Percentiles rank a stretch among this genome's conserved stretches.
Conservation (phyloP, 1,140 invertebrate species). For the Neodiprion pinetum region DNA sequence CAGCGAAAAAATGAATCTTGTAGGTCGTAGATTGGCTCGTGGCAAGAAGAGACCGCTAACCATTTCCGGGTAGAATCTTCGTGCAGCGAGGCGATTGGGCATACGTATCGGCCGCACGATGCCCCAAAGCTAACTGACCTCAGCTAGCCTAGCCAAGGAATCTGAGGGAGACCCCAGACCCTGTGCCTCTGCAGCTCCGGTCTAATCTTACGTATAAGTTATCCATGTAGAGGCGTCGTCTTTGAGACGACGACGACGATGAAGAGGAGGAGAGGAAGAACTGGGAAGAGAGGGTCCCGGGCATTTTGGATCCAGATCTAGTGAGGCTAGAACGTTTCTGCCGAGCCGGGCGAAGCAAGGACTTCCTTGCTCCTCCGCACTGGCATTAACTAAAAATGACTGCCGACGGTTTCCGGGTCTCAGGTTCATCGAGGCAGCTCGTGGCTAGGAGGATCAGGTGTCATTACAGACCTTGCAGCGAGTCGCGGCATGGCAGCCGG, state of each 20-base stretch:
- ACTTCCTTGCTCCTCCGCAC: constrained; percentile 2
- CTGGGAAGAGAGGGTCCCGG: constrained; percentile 7
- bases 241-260: constrained; percentile 12
- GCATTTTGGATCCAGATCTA: constrained; percentile 41
- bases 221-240: constrained; percentile 2
- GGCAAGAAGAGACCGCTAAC: constrained; percentile 26
- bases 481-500: not conserved
- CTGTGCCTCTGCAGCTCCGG: constrained; percentile 26
- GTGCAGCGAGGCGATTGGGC: constrained; percentile 41
- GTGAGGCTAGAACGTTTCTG: not conserved
- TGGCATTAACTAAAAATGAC: constrained; percentile 41
- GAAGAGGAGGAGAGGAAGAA: constrained; percentile 8
- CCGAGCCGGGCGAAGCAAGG: too few species aligned
- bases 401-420: constrained; percentile 51
- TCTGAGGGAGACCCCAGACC: constrained; percentile 41
- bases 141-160: constrained; percentile 27
- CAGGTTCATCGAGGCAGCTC: constrained; percentile 38
- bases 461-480: constrained; percentile 38
- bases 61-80: constrained; percentile 56
- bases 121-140: constrained; percentile 61
- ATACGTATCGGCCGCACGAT: constrained; percentile 53
- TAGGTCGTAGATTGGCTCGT: constrained; percentile 5
- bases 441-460: constrained; percentile 47
- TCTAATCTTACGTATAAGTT: constrained; percentile 4
- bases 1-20: constrained; percentile 8